These are phyloP conservation scores for Stegodyphus dumicola DNA, from an alignment of 1,140 invertebrate species.

Conservation along the genomic window DNA sequence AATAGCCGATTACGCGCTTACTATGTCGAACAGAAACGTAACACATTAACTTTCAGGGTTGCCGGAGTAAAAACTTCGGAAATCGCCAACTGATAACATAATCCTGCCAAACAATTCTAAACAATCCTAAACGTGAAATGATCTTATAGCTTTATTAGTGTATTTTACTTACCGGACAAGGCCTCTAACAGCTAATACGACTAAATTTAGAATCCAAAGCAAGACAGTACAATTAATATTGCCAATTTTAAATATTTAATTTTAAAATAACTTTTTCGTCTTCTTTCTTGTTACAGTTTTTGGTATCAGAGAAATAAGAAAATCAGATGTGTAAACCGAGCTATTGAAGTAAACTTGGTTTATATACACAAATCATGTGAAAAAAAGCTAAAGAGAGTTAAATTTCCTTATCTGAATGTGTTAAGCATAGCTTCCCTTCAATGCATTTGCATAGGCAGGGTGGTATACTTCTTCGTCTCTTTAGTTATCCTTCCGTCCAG, in stretches of 20 bases:
- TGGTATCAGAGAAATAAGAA: no score
- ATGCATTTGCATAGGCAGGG: no score
- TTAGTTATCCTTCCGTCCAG: no score
- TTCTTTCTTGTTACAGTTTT: no score
- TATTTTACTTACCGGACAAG: not conserved
- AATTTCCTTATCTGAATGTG: no score
- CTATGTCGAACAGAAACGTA: slow-evolving; percentile 19
- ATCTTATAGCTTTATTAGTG: not conserved
- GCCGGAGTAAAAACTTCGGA: slow-evolving; percentile 12
- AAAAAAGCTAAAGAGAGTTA: no score
- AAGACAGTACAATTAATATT: not conserved
- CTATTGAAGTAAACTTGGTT: no score
- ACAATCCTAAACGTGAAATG: not conserved
- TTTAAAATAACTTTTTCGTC: not conserved
- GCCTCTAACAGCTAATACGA: not conserved
- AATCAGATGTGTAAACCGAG: no score
- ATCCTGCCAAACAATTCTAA: not conserved
- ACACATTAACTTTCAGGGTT: slow-evolving; percentile 19
- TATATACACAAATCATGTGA: no score
- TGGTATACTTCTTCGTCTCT: no score
- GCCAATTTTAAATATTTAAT: not conserved
- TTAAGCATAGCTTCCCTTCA: no score
- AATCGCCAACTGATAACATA: not conserved
- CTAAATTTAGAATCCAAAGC: not conserved
- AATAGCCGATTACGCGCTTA: slow-evolving; percentile 1